Evolutionary conservation across 2,113 vertebrate species (phyloP).

Genomic region (Campylorhamphus procurvoides): DNA sequence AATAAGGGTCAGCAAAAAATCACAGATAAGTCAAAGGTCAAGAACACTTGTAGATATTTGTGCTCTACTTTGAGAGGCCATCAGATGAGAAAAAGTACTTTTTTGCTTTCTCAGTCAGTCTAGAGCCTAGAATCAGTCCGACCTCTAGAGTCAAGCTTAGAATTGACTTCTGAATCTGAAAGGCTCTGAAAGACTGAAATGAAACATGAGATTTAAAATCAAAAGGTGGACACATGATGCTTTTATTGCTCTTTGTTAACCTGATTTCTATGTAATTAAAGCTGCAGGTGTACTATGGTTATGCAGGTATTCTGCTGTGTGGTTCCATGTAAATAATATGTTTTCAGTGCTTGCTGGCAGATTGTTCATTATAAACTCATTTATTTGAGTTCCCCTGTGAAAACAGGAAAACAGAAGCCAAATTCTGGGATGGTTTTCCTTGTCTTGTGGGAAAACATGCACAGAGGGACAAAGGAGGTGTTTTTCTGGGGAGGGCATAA

Average conservation of each 20-base stretch:
- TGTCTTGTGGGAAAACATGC: background rate
- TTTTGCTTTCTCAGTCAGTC: background rate
- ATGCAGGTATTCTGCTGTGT: constrained; percentile 14
- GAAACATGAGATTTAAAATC: background rate
- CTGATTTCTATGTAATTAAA: constrained; percentile 39
- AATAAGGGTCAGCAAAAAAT: background rate
- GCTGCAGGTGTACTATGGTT: constrained; percentile 29
- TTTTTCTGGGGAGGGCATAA: background rate
- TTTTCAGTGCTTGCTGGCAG: background rate
- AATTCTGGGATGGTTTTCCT: background rate
- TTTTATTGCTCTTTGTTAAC: background rate
- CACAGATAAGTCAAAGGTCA: background rate
- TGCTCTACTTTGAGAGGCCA: background rate
- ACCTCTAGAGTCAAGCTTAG: background rate
- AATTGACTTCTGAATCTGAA: background rate
- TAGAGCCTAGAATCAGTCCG: background rate
- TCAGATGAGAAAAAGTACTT: background rate
- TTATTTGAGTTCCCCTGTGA: constrained; percentile 39
- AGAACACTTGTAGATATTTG: background rate
- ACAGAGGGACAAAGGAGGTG: background rate
- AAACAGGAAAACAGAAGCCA: background rate
- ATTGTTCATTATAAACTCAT: constrained; percentile 57
- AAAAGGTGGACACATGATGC: background rate
- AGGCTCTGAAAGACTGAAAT: background rate
- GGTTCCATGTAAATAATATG: background rate